A percentile compares a stretch with the other conserved stretches of the same genome.
These are phyloP conservation scores for Alitta virens DNA, from an alignment of 2,888 invertebrate genomes.

Conservation along the genomic window DNA sequence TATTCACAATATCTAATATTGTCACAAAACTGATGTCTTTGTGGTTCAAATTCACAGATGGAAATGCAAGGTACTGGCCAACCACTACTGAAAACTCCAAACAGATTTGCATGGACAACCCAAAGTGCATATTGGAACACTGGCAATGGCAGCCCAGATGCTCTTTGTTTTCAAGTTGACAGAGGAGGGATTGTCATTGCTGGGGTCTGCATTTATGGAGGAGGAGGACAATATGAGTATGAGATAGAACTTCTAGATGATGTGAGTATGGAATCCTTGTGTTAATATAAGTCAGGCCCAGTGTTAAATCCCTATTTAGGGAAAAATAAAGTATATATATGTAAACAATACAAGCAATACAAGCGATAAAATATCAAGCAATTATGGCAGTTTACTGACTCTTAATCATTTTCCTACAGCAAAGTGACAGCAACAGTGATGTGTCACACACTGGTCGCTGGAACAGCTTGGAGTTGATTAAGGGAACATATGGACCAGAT, in stretches of 20 bases:
- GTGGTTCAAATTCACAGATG: constrained; percentile 61
- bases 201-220: constrained; percentile 87
- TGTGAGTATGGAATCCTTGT: constrained; percentile 25
- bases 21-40: too few species aligned
- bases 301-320: too few species aligned
- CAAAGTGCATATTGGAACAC: constrained; percentile 93
- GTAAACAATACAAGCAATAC: too few species aligned
- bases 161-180: constrained; percentile 91
- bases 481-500: constrained; percentile 80
- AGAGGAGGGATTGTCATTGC: constrained; percentile 82
- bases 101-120: constrained; percentile 86
- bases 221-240: constrained; percentile 84
- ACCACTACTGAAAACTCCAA: constrained; percentile 80
- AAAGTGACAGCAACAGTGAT: constrained; percentile 42
- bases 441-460: constrained; percentile 63
- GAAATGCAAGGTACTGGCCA: constrained; percentile 74
- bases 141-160: constrained; percentile 94
- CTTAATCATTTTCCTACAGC: constrained; percentile 18
- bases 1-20: too few species aligned
- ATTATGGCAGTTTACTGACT: neutral
- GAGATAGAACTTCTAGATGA: constrained; percentile 79
- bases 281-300: too few species aligned
- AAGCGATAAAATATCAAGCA: too few species aligned
- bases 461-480: constrained; percentile 80
- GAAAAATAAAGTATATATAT: too few species aligned